Evolutionary conservation across 2,113 vertebrate genomes (phyloP).

Genomic region (Aptenodytes patagonicus): DNA sequence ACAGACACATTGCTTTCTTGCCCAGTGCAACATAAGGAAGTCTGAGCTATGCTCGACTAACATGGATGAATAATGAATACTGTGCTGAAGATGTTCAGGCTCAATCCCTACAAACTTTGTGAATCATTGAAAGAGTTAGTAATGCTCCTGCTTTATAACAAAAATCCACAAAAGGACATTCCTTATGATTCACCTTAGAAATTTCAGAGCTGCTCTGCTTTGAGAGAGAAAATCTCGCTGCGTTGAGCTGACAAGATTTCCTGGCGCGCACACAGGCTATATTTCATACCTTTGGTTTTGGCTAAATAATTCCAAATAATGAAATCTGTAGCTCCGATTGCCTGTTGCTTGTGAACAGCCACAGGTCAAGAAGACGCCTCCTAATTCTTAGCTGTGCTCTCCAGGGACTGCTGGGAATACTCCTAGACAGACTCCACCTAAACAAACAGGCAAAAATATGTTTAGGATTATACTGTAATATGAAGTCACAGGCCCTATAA

Average conservation of each 20-base stretch:
- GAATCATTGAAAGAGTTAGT: neutral
- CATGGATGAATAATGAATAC: neutral
- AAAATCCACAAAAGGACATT: neutral
- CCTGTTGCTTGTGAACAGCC: neutral
- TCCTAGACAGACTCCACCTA: neutral
- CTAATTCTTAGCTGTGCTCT: neutral
- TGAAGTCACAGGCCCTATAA: neutral
- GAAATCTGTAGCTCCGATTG: neutral
- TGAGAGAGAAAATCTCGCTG: neutral
- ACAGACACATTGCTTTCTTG: neutral
- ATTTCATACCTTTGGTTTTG: neutral
- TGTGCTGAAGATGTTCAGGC: neutral
- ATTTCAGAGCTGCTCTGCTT: neutral
- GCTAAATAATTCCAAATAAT: neutral
- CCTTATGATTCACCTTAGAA: neutral
- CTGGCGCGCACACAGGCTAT: neutral
- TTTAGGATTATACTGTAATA: neutral
- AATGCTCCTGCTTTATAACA: neutral
- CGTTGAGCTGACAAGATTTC: neutral
- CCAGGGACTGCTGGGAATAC: neutral
- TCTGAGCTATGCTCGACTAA: neutral
- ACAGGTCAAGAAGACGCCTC: neutral
- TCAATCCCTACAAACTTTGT: neutral
- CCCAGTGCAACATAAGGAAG: neutral
- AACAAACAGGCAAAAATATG: neutral